Base-by-base conservation (phyloP, 2,797 vertebrate genomes). In the Aldrovandia affinis region DNA sequence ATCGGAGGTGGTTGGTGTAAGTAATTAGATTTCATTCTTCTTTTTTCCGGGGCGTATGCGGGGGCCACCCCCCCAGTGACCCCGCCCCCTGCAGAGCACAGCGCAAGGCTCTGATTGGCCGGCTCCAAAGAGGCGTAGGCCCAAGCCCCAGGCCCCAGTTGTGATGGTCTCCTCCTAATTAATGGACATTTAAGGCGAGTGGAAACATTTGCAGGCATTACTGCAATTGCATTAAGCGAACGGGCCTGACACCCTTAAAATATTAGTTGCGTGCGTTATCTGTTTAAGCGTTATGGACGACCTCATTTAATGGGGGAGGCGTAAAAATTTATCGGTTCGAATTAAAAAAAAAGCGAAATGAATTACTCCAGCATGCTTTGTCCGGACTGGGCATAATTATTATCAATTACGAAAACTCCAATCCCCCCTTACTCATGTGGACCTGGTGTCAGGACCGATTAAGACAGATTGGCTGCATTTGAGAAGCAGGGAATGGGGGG, bases 1-100 rank as follows among this genome's bases (percentile, higher is more conserved):
- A 91, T 89, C 90, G 89, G 87, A 80, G 88, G 85, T 89, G 88
- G 89, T 90, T 88, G 88, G n/a, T n/a, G n/a, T n/a, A n/a, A n/a
- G n/a, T n/a, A n/a, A n/a, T n/a, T n/a, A 18, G 2, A 20, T 63
- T 78, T 55, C 20, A 28, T n/a, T n/a, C n/a, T n/a, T n/a, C n/a
- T n/a, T n/a, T n/a, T n/a, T n/a, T n/a, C n/a, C n/a, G n/a, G n/a
- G n/a, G n/a, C n/a, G n/a, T n/a, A n/a, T n/a, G 44, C 9, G 42
- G 63, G 47, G 28, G 30, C 61, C 75, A n/a, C 50, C 57, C 78
- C 81, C 57, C 30, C 10, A 44, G 30, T 1, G 44, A 63, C 70
- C 68, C 68, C 54, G n/a, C 73, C 73, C n/a, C 36, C 39, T 9
- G 20, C n/a, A 83, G 73, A 57, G 25, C n/a, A n/a, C 14, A 39